phyloP scores from a whole-genome alignment of 2,113 vertebrate genomes.

The Notechis scutatus region DNA sequence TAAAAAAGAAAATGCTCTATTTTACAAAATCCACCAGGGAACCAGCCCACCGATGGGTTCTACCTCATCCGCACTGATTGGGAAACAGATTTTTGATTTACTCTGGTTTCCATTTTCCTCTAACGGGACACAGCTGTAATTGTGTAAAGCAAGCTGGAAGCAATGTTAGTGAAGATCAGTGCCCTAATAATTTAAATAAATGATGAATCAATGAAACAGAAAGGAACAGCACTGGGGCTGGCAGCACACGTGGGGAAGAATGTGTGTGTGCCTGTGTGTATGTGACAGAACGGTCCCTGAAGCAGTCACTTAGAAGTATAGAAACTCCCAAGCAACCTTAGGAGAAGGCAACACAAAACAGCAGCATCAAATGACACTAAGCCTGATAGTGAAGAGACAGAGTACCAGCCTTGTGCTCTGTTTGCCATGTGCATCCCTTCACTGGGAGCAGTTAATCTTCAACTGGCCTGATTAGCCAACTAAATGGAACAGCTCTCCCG shows the following conservation, averaged over 20 bases:
- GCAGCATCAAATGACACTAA: not conserved
- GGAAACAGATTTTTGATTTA: not conserved
- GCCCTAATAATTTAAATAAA: not conserved
- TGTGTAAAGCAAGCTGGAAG: not conserved
- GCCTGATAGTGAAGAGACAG: not conserved
- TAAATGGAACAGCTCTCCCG: not conserved
- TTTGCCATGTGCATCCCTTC: not conserved
- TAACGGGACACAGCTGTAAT: not conserved
- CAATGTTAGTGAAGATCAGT: not conserved
- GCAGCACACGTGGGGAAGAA: not conserved
- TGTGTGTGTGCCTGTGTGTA: not conserved
- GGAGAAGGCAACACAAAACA: not conserved
- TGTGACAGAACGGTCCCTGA: not conserved
- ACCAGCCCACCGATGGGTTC: not conserved
- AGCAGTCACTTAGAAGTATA: not conserved
- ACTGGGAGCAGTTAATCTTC: not conserved
- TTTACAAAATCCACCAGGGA: not conserved
- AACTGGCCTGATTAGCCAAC: slow-evolving; percentile 2
- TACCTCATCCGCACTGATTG: not conserved
- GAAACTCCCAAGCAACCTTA: not conserved
- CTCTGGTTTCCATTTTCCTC: not conserved
- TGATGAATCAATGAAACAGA: not conserved
- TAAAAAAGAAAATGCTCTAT: not conserved
- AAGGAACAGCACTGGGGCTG: not conserved
- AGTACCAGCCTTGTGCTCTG: not conserved